Evolutionary conservation across 1,140 invertebrate genomes (phyloP).

Genomic region (Whitmania pigra): DNA sequence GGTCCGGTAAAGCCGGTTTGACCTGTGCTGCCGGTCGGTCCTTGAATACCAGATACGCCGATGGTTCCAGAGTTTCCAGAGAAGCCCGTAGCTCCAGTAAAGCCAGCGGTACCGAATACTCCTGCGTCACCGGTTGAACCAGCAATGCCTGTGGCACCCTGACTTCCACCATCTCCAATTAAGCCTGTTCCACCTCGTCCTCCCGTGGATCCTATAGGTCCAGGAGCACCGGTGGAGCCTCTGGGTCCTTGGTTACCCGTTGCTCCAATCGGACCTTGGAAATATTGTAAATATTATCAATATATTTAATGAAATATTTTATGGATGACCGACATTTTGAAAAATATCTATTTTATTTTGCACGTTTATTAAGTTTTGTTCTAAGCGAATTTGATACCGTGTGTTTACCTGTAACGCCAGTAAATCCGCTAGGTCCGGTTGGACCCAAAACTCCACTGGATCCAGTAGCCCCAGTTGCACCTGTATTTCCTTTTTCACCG

Average conservation of each 20-base stretch:
- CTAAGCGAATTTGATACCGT: background rate
- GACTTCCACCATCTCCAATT: slow-evolving; percentile 17
- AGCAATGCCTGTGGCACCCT: slow-evolving; percentile 32
- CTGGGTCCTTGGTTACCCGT: background rate
- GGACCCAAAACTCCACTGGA: background rate
- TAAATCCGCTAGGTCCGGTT: background rate
- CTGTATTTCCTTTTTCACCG: slow-evolving; percentile 21
- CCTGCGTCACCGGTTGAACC: slow-evolving; percentile 10
- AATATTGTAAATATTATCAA: slow-evolving; percentile 1
- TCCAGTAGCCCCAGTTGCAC: slow-evolving; percentile 10
- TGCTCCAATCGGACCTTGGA: background rate
- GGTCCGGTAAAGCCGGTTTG: slow-evolving; percentile 12
- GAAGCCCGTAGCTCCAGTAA: background rate
- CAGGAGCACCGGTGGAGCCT: background rate
- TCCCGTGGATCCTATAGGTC: slow-evolving; percentile 14
- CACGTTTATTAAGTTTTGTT: background rate
- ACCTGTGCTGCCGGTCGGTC: slow-evolving; percentile 16
- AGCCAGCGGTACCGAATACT: background rate
- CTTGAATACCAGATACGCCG: slow-evolving; percentile 32
- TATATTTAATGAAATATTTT: background rate
- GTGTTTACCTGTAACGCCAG: background rate
- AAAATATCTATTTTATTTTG: background rate
- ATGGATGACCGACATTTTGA: background rate
- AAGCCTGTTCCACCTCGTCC: slow-evolving; percentile 18
- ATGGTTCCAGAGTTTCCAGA: background rate